Percentiles rank a stretch among this genome's conserved stretches.
phyloP scores from a whole-genome alignment of 2,113 vertebrate genomes.

The Sinocyclocheilus anshuiensis region DNA sequence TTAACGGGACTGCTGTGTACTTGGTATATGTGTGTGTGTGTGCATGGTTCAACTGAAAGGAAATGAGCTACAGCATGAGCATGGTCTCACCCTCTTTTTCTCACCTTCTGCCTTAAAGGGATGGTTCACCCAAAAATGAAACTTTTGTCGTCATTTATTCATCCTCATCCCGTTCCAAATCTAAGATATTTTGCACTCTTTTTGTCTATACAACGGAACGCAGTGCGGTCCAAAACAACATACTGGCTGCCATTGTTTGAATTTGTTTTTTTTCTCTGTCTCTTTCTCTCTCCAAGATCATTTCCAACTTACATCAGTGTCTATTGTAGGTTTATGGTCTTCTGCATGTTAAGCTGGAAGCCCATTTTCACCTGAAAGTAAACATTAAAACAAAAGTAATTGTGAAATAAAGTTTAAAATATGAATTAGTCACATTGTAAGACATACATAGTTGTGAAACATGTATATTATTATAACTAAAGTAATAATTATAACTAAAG shows the following conservation, averaged over 20 bases:
- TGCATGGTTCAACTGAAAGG: slow-evolving; percentile 42
- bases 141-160: neutral
- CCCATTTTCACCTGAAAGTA: neutral
- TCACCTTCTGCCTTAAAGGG: slow-evolving; percentile 18
- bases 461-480: neutral
- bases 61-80: slow-evolving; percentile 34
- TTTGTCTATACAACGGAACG: neutral
- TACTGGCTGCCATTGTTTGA: neutral
- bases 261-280: too few relatives aligned
- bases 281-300: neutral
- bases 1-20: slow-evolving; percentile 46
- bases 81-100: slow-evolving; percentile 51
- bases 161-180: neutral
- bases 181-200: neutral
- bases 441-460: neutral
- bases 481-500: too few relatives aligned
- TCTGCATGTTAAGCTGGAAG: neutral
- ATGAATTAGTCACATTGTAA: neutral
- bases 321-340: neutral
- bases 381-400: neutral
- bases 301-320: neutral
- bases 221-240: neutral
- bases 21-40: slow-evolving; percentile 43
- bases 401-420: neutral
- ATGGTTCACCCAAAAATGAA: neutral